Conservation (phyloP, 2,888 invertebrate species). For the Electrophaes corylata region DNA sequence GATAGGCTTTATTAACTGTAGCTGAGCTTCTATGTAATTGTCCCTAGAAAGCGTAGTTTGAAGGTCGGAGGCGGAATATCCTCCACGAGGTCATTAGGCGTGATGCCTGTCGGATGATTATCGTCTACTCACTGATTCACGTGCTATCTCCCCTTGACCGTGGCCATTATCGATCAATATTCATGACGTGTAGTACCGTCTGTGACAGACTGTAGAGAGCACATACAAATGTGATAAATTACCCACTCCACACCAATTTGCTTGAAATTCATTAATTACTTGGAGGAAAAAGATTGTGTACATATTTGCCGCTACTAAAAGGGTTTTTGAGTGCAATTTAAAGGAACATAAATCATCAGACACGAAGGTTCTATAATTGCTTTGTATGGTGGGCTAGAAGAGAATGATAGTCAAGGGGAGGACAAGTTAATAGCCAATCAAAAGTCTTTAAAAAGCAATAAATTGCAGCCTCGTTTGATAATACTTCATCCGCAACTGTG, state of each 20-base stretch:
- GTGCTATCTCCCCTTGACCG: constrained; percentile 66
- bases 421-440: constrained; percentile 13
- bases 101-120: constrained; percentile 48
- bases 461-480: constrained; percentile 8
- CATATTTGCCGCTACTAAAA: constrained; percentile 21
- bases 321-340: constrained; percentile 17
- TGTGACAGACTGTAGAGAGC: constrained; percentile 41
- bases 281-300: constrained; percentile 31
- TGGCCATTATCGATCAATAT: constrained; percentile 71
- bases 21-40: constrained; percentile 44
- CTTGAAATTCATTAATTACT: constrained; percentile 47
- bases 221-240: constrained; percentile 55
- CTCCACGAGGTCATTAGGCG: constrained; percentile 47
- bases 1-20: constrained; percentile 45
- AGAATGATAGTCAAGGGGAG: constrained; percentile 16
- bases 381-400: constrained; percentile 18
- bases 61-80: constrained; percentile 33
- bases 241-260: constrained; percentile 48
- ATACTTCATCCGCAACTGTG: constrained; percentile 7
- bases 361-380: constrained; percentile 18
- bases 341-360: constrained; percentile 19
- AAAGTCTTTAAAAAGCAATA: constrained; percentile 12
- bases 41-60: constrained; percentile 33
- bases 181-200: constrained; percentile 51
- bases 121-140: constrained; percentile 50